phyloP scores from a whole-genome alignment of 2,888 invertebrate species.

The Athrips mouffetella region DNA sequence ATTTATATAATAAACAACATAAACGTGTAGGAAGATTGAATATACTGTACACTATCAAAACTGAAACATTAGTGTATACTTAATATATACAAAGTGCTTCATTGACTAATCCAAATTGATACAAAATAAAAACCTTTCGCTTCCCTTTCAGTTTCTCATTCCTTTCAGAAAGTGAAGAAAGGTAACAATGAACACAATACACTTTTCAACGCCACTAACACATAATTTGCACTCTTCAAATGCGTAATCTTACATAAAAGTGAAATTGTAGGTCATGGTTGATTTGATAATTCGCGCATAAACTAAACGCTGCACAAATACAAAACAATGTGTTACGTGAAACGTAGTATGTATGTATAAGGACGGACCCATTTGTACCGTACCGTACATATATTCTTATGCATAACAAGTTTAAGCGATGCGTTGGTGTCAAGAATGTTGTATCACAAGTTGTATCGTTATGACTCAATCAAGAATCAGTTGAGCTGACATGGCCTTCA shows the following conservation, averaged over 20 bases:
- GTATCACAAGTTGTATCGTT: too few relatives aligned
- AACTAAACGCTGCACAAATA: too few relatives aligned
- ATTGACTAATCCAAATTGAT: not conserved
- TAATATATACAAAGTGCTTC: not conserved
- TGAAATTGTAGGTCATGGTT: constrained; percentile 7
- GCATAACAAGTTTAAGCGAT: too few relatives aligned
- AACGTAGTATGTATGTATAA: too few relatives aligned
- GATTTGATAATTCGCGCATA: constrained; percentile 3
- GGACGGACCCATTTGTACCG: too few relatives aligned
- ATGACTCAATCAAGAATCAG: too few relatives aligned
- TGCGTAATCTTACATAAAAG: not conserved
- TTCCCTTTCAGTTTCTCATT: not conserved
- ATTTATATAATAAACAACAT: not conserved
- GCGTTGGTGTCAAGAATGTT: too few relatives aligned
- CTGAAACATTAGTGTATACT: not conserved
- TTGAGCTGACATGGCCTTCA: too few relatives aligned
- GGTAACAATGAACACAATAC: not conserved
- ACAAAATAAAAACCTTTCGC: not conserved
- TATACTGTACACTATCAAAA: not conserved
- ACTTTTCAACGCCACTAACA: not conserved
- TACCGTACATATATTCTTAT: too few relatives aligned
- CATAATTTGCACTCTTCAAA: constrained; percentile 1
- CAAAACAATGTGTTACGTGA: not conserved
- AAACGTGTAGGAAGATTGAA: not conserved
- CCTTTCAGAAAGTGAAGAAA: not conserved